Base-by-base conservation (phyloP, 53 echinoderm and acorn worm species). In the Antedon mediterranea region DNA sequence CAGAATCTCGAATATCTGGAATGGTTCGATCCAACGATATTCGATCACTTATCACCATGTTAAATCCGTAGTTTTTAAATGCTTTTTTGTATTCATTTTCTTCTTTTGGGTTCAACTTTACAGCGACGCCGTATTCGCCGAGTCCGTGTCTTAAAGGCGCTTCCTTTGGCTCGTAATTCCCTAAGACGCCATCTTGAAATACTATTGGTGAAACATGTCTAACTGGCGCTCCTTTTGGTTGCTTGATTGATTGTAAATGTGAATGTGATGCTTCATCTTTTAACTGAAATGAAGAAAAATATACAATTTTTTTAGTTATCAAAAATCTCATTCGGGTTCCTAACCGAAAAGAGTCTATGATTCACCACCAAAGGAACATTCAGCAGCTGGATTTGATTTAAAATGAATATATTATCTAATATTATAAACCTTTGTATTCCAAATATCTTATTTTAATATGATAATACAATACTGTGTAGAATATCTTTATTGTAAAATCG, bases 41-140 rank as follows among this genome's bases (percentile, higher is more conserved):
- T 31, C 81, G 80, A 73, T 94, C 94, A 79, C 94, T 94, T 78
- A 91, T 82, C 57, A 94, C 85, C 91, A 94, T 91, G 43, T 94
- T 94, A 80, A 94, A 94, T 3, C 94, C 94, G 57, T 91, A 94
- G 26, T 94, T 85, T 30, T 91, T 94, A 32, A 86, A 85, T 30
- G 89, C 87, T 57, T 83, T 78, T 7, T 83, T 79, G 79, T 91
- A 91, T 43, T 70, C 42, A 0, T 73, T 82, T 43, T 79, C 72
- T 75, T 94, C 94, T 1, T 32, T 73, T 28, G 79, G 79, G 30
- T 87, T 43, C 0, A 87, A 79, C 33, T 57, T 78, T 20, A 89
- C 94, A 29, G 86, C 75, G 14, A 78, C 83, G 28, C 94, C 94
- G 30, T 90, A 85, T 72, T 94, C 94, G 11, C 94, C 94, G 5